These are phyloP conservation scores for Parus major DNA, from an alignment of 2,113 vertebrate genomes.

Conservation along the genomic window DNA sequence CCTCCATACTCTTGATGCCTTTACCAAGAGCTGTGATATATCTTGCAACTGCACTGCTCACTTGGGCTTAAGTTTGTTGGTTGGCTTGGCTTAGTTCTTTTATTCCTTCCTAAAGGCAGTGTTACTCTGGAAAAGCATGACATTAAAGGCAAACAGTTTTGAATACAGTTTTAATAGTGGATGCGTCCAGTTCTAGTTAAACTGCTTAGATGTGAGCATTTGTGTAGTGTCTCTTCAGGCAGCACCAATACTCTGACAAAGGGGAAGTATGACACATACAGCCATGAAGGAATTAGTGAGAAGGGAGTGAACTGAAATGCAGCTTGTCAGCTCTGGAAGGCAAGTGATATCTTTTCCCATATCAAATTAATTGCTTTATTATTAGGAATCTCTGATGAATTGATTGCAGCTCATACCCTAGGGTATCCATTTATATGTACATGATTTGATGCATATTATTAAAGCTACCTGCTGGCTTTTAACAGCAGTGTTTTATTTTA, in stretches of 20 bases:
- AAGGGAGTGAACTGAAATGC: background rate
- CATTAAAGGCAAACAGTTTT: background rate
- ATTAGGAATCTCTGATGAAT: constrained; percentile 22
- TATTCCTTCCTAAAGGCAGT: background rate
- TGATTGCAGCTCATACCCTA: background rate
- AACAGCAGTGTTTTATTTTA: background rate
- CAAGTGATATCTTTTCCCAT: background rate
- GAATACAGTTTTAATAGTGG: background rate
- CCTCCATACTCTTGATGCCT: background rate
- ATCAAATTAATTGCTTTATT: constrained; percentile 30
- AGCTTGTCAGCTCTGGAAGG: background rate
- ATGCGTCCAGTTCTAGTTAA: background rate
- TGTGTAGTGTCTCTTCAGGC: background rate
- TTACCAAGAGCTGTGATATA: background rate
- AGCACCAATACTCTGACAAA: background rate
- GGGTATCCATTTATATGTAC: background rate
- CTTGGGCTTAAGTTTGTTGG: background rate
- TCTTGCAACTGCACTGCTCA: background rate
- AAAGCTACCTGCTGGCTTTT: background rate
- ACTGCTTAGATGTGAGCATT: background rate
- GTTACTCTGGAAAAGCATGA: background rate
- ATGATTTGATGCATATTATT: background rate
- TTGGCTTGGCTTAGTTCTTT: background rate
- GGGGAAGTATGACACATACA: background rate
- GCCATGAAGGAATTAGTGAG: background rate